A percentile compares a stretch with the other conserved stretches of the same genome.
phyloP scores from a whole-genome alignment of 2,113 vertebrate species.

The Vombatus ursinus region DNA sequence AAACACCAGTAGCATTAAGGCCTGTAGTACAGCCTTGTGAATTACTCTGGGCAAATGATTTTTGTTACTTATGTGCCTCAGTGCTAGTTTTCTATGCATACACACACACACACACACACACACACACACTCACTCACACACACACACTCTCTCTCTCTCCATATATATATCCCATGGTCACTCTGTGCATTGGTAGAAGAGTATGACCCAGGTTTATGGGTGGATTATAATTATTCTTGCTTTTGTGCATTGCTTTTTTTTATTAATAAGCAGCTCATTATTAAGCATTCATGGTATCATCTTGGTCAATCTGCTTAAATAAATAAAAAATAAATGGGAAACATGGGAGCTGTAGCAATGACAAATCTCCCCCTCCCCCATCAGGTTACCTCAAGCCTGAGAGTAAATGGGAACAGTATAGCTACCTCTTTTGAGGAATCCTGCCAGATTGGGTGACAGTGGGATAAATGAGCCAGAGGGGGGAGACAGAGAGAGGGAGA shows the following conservation, averaged over 20 bases:
- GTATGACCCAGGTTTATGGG: not conserved
- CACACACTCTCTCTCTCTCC: too few relatives aligned
- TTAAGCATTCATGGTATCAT: not conserved
- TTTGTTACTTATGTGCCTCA: not conserved
- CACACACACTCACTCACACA: too few relatives aligned
- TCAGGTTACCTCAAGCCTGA: not conserved
- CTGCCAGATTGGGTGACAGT: not conserved
- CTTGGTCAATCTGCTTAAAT: not conserved
- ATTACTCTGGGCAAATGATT: not conserved
- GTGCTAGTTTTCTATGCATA: not conserved
- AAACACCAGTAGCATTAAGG: not conserved
- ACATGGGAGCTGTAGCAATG: not conserved
- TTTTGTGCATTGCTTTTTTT: not conserved
- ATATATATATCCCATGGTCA: not conserved
- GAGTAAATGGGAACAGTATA: not conserved
- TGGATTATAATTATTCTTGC: not conserved
- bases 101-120: too few relatives aligned
- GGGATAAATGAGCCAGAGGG: not conserved
- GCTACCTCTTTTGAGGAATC: not conserved
- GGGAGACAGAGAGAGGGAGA: not conserved
- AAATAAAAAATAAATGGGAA: not conserved
- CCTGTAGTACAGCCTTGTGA: not conserved
- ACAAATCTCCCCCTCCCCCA: not conserved
- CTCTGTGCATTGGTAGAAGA: not conserved
- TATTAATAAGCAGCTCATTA: not conserved